phyloP scores from a whole-genome alignment of 2,888 invertebrate species.

The Eudasyphora cyanicolor region DNA sequence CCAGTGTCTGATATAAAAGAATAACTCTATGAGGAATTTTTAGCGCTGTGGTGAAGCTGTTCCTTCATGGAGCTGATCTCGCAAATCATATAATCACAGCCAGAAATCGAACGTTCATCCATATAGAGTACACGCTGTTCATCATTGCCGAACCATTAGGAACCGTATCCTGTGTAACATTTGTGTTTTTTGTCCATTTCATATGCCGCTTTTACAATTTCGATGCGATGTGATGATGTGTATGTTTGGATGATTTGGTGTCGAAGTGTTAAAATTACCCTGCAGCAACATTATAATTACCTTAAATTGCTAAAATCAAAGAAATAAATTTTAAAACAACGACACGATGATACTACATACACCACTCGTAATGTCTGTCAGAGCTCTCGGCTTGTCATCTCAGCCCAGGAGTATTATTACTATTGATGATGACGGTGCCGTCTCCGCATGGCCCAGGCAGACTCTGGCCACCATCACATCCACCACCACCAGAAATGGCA shows the following conservation, averaged over 20 bases:
- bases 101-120: no score
- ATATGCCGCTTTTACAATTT: conserved; percentile 5
- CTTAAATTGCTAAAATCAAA: conserved; percentile 78
- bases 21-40: no score
- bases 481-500: background rate
- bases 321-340: conserved; percentile 75
- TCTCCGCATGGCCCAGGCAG: background rate
- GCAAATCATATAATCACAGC: no score
- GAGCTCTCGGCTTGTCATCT: conserved; percentile 4
- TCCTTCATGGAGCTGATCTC: no score
- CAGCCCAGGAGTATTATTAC: conserved; percentile 1
- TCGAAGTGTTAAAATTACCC: conserved; percentile 80
- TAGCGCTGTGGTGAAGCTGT: no score
- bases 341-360: conserved; percentile 44
- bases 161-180: background rate
- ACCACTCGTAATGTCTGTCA: background rate
- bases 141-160: conserved; percentile 18
- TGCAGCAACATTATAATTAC: conserved; percentile 80
- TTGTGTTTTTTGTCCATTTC: background rate
- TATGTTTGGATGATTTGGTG: conserved; percentile 73
- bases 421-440: conserved; percentile 32
- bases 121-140: conserved; percentile 41
- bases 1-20: no score
- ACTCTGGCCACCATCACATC: no score
- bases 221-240: conserved; percentile 35